phyloP scores from a whole-genome alignment of 2,113 vertebrate genomes.

The Beaufortia kweichowensis region DNA sequence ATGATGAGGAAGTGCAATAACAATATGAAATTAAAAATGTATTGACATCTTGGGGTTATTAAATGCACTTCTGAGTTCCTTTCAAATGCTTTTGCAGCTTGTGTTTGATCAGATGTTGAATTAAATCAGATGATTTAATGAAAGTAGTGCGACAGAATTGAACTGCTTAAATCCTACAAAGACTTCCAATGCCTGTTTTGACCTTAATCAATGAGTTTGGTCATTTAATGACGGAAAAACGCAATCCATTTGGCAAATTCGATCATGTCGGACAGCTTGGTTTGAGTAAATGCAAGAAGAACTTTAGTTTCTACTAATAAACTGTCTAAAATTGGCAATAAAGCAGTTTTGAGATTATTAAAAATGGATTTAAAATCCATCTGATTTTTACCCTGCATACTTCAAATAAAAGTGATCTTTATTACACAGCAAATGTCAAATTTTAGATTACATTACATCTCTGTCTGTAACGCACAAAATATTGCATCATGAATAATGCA shows the following conservation, averaged over 20 bases:
- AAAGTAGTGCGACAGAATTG: background rate
- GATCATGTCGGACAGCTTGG: background rate
- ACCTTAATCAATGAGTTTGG: conserved; percentile 9
- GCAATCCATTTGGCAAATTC: background rate
- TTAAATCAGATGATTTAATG: background rate
- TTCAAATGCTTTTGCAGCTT: background rate
- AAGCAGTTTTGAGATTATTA: background rate
- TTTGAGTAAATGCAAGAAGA: background rate
- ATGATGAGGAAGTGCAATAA: background rate
- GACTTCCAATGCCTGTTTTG: background rate
- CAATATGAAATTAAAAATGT: background rate
- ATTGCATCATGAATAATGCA: too few species aligned
- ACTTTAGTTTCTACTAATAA: background rate
- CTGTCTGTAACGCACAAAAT: too few species aligned
- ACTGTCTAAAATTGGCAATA: too few species aligned
- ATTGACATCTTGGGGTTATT: too few species aligned
- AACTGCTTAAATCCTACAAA: background rate
- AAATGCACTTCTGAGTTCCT: background rate
- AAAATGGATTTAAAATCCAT: too few species aligned
- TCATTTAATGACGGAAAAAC: background rate
- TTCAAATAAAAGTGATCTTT: too few species aligned
- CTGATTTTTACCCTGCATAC: too few species aligned
- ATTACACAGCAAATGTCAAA: too few species aligned
- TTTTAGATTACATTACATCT: too few species aligned
- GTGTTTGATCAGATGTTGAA: background rate